Evolutionary conservation across 2,888 invertebrate species (phyloP).

Genomic region (Chymomyza caudatula): DNA sequence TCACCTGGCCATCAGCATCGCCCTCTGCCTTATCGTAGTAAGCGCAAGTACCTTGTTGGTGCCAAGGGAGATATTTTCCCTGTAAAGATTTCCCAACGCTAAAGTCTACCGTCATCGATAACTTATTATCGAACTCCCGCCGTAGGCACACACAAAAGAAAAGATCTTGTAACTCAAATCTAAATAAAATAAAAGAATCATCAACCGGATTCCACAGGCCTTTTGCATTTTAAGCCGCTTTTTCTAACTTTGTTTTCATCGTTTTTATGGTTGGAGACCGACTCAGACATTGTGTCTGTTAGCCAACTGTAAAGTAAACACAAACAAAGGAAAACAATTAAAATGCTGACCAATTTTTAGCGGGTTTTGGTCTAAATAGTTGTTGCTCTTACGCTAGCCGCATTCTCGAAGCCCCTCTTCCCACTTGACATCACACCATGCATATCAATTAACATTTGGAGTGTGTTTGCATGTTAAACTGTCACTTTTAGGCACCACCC

Average conservation of each 20-base stretch:
- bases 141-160: too few species aligned
- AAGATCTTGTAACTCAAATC: too few species aligned
- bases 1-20: too few species aligned
- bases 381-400: background rate
- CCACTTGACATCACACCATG: slow-evolving; percentile 10
- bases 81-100: too few species aligned
- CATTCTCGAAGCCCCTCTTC: background rate
- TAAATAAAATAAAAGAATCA: too few species aligned
- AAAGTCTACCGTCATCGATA: too few species aligned
- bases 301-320: background rate
- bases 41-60: too few species aligned
- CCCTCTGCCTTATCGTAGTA: too few species aligned
- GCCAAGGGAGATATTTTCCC: too few species aligned
- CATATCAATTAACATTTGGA: slow-evolving; percentile 63
- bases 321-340: background rate
- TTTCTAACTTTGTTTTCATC: background rate
- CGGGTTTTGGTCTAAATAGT: background rate
- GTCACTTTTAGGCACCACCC: slow-evolving; percentile 52
- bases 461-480: slow-evolving; percentile 64
- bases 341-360: background rate
- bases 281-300: background rate
- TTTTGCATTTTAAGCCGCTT: background rate
- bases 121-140: too few species aligned
- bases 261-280: background rate
- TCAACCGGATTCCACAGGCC: too few species aligned